These are phyloP conservation scores for Drosophila rellima DNA, from an alignment of 2,888 invertebrate species.

Conservation along the genomic window DNA sequence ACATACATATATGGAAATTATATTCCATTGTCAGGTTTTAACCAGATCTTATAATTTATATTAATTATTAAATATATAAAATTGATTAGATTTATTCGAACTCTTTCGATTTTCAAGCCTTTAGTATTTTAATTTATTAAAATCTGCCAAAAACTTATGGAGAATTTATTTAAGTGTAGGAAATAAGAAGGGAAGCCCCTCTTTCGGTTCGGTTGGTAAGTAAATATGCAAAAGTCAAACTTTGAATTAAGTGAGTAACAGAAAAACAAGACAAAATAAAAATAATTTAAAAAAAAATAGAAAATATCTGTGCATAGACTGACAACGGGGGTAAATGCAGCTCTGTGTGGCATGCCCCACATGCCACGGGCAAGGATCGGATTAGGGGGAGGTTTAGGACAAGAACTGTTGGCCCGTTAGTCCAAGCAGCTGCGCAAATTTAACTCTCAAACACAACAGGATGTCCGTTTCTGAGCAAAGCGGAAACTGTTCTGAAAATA, in stretches of 20 bases:
- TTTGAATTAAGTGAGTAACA: constrained; percentile 14
- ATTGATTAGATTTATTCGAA: too few species aligned
- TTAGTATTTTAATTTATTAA: too few species aligned
- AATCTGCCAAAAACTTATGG: not conserved
- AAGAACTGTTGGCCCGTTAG: constrained; percentile 40
- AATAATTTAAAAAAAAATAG: constrained; percentile 5
- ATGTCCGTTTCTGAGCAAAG: constrained; percentile 71
- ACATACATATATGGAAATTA: too few species aligned
- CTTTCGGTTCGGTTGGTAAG: constrained; percentile 1
- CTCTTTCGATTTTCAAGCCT: too few species aligned
- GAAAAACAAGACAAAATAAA: not conserved
- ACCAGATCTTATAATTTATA: too few species aligned
- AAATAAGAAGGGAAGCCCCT: not conserved
- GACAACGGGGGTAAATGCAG: constrained; percentile 20
- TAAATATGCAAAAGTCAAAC: constrained; percentile 29
- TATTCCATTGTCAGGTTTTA: too few species aligned
- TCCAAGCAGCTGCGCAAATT: constrained; percentile 67
- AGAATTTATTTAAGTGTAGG: not conserved
- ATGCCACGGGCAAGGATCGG: not conserved
- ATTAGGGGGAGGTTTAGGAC: not conserved
- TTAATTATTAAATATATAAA: too few species aligned
- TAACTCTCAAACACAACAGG: constrained; percentile 78
- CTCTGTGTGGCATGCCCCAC: constrained; percentile 11
- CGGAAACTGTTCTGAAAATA: constrained; percentile 82
- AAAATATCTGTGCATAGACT: constrained; percentile 25